Evolutionary conservation across 1,140 invertebrate species (phyloP).

Genomic region (Macrocentrus cingulum): DNA sequence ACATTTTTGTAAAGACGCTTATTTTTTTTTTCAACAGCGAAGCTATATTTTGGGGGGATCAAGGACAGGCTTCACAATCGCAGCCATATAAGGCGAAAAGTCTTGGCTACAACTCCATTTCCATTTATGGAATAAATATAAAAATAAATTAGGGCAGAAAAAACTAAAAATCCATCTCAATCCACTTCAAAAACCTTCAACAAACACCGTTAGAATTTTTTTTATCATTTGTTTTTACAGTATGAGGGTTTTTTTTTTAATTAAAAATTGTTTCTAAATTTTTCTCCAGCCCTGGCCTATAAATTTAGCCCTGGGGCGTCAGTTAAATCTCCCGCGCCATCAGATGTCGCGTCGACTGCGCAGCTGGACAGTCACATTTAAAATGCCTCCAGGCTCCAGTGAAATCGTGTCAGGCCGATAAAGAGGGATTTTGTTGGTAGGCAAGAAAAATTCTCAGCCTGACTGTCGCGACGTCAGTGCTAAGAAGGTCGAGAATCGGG

Average conservation of each 20-base stretch:
- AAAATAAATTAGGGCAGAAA: background rate
- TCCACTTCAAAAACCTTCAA: background rate
- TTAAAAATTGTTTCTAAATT: background rate
- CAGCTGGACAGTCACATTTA: background rate
- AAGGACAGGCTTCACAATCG: background rate
- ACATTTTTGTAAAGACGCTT: too few relatives aligned
- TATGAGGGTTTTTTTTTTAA: too few relatives aligned
- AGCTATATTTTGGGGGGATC: background rate
- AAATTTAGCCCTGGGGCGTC: constrained; percentile 1
- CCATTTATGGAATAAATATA: constrained; percentile 22
- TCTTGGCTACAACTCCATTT: constrained; percentile 5
- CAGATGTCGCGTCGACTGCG: constrained; percentile 14
- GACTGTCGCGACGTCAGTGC: too few relatives aligned
- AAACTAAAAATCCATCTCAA: background rate
- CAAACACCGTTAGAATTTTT: too few relatives aligned
- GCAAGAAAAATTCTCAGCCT: background rate
- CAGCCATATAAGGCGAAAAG: constrained; percentile 25
- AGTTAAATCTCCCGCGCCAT: background rate
- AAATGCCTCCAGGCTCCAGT: constrained; percentile 32
- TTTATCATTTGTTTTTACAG: too few relatives aligned
- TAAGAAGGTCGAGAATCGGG: too few relatives aligned
- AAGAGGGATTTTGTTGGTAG: constrained; percentile 35
- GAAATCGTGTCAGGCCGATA: constrained; percentile 18
- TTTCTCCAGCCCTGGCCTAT: constrained; percentile 12
- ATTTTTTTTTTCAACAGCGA: too few relatives aligned